Percentiles rank a stretch among this genome's conserved stretches.
phyloP scores from a whole-genome alignment of 2,113 vertebrate genomes.

The Fregetta grallaria region DNA sequence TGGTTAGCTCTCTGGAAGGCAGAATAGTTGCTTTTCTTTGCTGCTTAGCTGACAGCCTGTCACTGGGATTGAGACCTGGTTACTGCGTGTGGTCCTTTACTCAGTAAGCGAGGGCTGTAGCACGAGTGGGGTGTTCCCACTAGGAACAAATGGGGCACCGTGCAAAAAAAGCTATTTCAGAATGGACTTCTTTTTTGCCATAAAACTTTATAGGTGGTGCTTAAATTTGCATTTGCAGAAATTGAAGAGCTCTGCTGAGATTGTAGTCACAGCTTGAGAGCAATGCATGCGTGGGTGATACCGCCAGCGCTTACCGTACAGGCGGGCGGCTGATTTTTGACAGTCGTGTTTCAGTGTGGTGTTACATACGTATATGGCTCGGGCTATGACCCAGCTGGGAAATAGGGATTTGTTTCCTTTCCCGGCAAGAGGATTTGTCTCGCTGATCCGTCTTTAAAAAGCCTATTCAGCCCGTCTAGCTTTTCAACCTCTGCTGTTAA shows the following conservation, averaged over 20 bases:
- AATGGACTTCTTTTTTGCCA: not conserved
- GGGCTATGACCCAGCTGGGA: not conserved
- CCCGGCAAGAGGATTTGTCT: not conserved
- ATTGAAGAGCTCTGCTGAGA: rapidly evolving
- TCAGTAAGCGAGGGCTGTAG: not conserved
- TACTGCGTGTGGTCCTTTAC: rapidly evolving
- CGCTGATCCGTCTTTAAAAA: not conserved
- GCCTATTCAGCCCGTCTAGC: rapidly evolving
- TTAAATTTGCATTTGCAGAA: too few relatives aligned
- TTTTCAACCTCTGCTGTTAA: not conserved
- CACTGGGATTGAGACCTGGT: not conserved
- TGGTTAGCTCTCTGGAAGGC: not conserved
- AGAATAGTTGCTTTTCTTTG: not conserved
- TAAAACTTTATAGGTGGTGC: too few relatives aligned
- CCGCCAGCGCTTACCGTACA: rapidly evolving
- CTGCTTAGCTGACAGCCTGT: not conserved
- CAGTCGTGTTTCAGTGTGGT: not conserved
- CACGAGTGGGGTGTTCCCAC: not conserved
- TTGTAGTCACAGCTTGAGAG: rapidly evolving
- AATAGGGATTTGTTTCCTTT: not conserved
- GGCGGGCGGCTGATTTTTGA: not conserved
- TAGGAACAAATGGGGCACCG: rapidly evolving
- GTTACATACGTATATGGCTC: rapidly evolving
- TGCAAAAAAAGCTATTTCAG: rapidly evolving
- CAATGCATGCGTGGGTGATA: rapidly evolving